Percentiles rank a stretch among this genome's conserved stretches.
Conservation (phyloP, 1,140 invertebrate genomes). For the Eueides isabella region DNA sequence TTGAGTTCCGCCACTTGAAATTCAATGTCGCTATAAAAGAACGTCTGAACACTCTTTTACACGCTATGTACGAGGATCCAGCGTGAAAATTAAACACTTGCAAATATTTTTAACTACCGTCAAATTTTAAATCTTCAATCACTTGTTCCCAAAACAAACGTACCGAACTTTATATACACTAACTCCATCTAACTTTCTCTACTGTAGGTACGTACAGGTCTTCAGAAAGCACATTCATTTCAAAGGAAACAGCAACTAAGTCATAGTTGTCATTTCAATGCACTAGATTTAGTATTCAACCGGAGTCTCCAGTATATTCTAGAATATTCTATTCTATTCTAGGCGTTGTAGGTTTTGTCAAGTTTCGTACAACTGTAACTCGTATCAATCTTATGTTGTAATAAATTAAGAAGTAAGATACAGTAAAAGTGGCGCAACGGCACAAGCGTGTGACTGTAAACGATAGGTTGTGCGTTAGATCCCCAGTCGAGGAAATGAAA, state of each 20-base stretch:
- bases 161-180: background rate
- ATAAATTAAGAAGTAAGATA: background rate
- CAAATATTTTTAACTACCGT: no score
- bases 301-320: background rate
- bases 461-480: background rate
- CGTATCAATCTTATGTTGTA: background rate
- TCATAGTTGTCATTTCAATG: slow-evolving; percentile 13
- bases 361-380: background rate
- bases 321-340: background rate
- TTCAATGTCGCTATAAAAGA: no score
- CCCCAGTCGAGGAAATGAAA: background rate
- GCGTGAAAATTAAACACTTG: no score
- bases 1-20: no score
- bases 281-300: slow-evolving; percentile 14
- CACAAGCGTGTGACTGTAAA: background rate
- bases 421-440: background rate
- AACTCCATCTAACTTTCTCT: background rate
- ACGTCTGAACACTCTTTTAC: no score
- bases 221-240: slow-evolving; percentile 10
- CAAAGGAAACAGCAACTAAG: slow-evolving; percentile 13
- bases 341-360: background rate
- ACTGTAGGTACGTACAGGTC: background rate
- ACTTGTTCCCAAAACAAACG: no score
- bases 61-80: no score
- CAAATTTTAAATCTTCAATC: no score